Base-by-base conservation (phyloP, 2,113 vertebrate species). In the Hirundichthys speculiger region DNA sequence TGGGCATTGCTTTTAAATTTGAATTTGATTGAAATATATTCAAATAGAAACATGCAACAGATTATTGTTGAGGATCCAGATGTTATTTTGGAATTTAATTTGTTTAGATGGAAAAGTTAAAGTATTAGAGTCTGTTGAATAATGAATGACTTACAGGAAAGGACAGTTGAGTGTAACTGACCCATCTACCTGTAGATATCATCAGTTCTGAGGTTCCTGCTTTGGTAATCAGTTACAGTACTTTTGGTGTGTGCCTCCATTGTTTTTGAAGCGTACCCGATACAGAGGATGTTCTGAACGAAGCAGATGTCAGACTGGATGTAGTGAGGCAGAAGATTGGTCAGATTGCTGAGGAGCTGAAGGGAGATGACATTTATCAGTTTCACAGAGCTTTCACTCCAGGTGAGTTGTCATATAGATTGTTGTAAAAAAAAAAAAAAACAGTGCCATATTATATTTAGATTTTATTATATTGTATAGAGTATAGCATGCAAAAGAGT, bases 371-470 rank as follows among this genome's bases (percentile, higher is more conserved):
- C 70, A 89, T 96, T 84, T 89, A 95, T 83, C 98, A 99, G 54
- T 99, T 96, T 72, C 96, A 98, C 74, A 93, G 94, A 89, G 97
- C 98, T 34, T 93, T 98, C 76, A 96, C 96, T 30, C 90, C 94
- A 84, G 97, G 97, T 97, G 73, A 89, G 90, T 68, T 54, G 14
- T 51, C 1, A 13, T 13, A 13, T 15, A 40, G 11, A n/a, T n/a
- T n/a, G 19, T 19, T 8, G 30, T 34, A n/a, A 19, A 11, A 19
- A 10, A 18, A 11, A 19, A 45, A 45, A 19, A 10, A 18, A 43
- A 18, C 42, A 18, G 6, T 10, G 16, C 42, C 6, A 7, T 34
- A 34, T 34, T 34, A 34, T 34, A 34, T 9, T 34, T 34, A 34
- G 6, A 34, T 34, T 34, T 34, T 34, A 34, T 10, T 10, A 34